Evolutionary conservation across 2,113 vertebrate species (phyloP), one percentile per base, ranked within the genome.

Genomic region (Ceyx margarethae): DNA sequence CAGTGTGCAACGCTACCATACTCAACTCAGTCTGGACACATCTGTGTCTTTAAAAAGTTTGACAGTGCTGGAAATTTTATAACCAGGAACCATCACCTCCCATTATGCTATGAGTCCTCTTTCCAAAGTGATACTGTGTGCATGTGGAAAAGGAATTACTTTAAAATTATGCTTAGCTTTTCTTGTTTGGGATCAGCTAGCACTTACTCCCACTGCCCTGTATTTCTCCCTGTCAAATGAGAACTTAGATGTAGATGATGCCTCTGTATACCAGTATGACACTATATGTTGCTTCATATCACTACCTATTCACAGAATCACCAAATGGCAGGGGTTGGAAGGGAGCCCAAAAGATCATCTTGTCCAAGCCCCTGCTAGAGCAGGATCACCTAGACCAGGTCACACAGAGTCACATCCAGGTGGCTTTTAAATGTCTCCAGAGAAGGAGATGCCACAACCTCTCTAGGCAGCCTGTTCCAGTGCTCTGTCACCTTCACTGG

Each of bases 1-100:
- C 53, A 71, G 72, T 85, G 33, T 79, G 91, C 35, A 65, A 95
- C 81, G 93, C 87, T 84, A 85, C 85, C 65, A 65, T 89, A 89
- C 62, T 90, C 62, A 83, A 94, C 73, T 93, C 62, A 83, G 71
- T 58, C 69, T 84, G 90, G 91, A 88, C 93, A 95, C 61, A 96
- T 66, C 85, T 58, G 81, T 83, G 81, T 83, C 81, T 95, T 78
- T 91, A 81, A 96, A 85, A 96, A 82, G 40, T 90, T 94, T 76
- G 37, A 65, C 65, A 71, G 62, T 1, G 8, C 40, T 74, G 28
- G 26, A 71, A 76, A 90, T 93, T 91, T 91, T 64, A 69, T 29
- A 91, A 54, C 54, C 64, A 73, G 84, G 35, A 76, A 81, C 40
- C 50, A 79, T 35, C 40, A 67, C 28, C 15, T 85, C 42, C 35